Base-by-base conservation (phyloP, 2,113 vertebrate species). In the Nettapus auritus region DNA sequence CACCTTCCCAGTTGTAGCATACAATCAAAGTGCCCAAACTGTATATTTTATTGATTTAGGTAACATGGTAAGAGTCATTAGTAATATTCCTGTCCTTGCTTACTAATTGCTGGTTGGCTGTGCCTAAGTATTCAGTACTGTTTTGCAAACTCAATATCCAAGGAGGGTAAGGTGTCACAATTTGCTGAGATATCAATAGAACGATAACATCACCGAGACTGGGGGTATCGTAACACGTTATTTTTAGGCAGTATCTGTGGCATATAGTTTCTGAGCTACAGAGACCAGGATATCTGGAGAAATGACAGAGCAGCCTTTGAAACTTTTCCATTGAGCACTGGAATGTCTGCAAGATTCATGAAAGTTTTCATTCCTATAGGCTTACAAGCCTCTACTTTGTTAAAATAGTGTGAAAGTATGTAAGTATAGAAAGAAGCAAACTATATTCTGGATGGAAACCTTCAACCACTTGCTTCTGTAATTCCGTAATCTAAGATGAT, bases 141-240 rank as follows among this genome's bases (percentile, higher is more conserved):
- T 19, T 62, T 82, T 76, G 25, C 36, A 46, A 70, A 1, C 4
- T 64, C 11, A 68, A 6, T 85, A 52, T 20, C 42, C 40, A 63
- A 81, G 63, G n/a, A 40, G 56, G 7, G 31, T 26, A 26, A 75
- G 56, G 28, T 68, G 6, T 76, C 20, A 13, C 38, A 42, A 14
- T 38, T 59, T 67, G 52, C 60, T 64, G 79, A 34, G 44, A 86
- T 29, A 4, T 73, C 13, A 66, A 42, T 36, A 55, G 40, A 75
- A 31, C 17, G 38, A 59, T 14, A 59, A 34, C 3, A 3, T 46
- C 22, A 28, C 8, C 59, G 66, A 66, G 19, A 19, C 5, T 20
- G 11, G 4, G 3, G 5, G 2, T 62, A 28, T 68, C 8, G 0
- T 20, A 66, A 34, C 25, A 70, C 59, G 3, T 13, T 74, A 8